Conservation (phyloP, 2,888 invertebrate genomes). For the Xestia xanthographa region DNA sequence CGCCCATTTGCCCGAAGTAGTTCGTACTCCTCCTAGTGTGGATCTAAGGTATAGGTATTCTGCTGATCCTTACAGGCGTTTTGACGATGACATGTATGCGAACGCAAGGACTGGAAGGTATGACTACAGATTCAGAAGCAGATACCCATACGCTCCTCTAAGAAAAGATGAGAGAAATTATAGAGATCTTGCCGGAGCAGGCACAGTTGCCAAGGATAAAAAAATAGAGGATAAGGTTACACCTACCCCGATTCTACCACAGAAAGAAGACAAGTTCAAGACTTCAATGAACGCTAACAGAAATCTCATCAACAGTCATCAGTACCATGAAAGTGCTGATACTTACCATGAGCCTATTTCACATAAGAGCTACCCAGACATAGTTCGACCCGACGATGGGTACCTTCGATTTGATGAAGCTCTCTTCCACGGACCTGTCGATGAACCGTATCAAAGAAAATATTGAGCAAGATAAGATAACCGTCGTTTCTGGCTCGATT, state of each 20-base stretch:
- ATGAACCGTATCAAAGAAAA: conserved; percentile 87
- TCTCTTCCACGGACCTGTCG: conserved; percentile 83
- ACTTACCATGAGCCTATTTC: conserved; percentile 79
- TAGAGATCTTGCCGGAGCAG: conserved; percentile 84
- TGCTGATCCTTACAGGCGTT: conserved; percentile 85
- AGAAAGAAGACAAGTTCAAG: conserved; percentile 83
- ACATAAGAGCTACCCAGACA: conserved; percentile 83
- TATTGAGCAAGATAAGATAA: conserved; percentile 72
- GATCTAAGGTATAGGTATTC: conserved; percentile 90
- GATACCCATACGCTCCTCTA: conserved; percentile 85
- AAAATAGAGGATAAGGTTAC: conserved; percentile 87
- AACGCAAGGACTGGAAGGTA: conserved; percentile 84
- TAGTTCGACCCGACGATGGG: conserved; percentile 81
- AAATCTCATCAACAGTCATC: conserved; percentile 86
- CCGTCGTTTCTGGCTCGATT: conserved; percentile 71
- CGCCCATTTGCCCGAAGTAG: conserved; percentile 93
- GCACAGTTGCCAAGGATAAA: conserved; percentile 83
- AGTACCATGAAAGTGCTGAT: conserved; percentile 83
- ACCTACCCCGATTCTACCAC: conserved; percentile 85
- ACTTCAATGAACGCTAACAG: conserved; percentile 74
- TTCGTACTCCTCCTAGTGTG: conserved; percentile 91
- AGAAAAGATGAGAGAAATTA: conserved; percentile 88
- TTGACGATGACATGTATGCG: conserved; percentile 83
- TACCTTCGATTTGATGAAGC: conserved; percentile 86
- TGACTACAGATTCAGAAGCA: conserved; percentile 85